phyloP scores from a whole-genome alignment of 2,888 invertebrate species.

The Heliconius ismenius region DNA sequence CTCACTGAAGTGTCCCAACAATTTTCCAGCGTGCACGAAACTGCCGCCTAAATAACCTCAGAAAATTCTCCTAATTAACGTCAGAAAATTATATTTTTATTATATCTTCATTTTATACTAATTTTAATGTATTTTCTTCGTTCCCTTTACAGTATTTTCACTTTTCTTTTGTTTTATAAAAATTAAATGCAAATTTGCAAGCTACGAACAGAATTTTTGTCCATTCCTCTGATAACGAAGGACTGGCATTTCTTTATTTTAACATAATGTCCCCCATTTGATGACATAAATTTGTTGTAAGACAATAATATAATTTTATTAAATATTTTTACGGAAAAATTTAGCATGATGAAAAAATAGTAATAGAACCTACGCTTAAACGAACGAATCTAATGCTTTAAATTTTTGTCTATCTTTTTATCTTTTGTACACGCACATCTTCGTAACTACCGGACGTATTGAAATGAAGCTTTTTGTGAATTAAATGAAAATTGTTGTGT shows the following conservation, averaged over 20 bases:
- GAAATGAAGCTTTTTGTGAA: no score
- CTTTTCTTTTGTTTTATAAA: conserved; percentile 16
- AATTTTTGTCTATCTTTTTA: no score
- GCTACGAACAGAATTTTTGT: conserved; percentile 17
- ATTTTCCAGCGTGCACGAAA: not conserved
- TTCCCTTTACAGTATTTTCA: not conserved
- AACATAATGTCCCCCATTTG: not conserved
- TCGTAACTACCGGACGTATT: no score
- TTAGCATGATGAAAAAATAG: not conserved
- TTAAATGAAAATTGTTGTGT: no score
- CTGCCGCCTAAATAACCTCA: not conserved
- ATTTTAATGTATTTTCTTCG: conserved; percentile 5
- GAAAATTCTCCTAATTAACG: not conserved
- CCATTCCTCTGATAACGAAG: conserved; percentile 17
- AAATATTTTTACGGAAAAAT: not conserved
- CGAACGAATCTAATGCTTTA: no score
- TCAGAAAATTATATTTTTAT: not conserved
- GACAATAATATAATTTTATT: no score
- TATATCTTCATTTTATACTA: not conserved
- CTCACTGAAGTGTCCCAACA: not conserved
- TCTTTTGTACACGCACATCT: no score
- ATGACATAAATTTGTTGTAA: not conserved
- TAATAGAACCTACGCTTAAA: no score
- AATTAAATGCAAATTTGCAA: conserved; percentile 29
- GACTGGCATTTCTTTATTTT: not conserved